Percentiles rank a stretch among this genome's conserved stretches.
Conservation (phyloP, 2,113 vertebrate species). For the Myotis davidii region DNA sequence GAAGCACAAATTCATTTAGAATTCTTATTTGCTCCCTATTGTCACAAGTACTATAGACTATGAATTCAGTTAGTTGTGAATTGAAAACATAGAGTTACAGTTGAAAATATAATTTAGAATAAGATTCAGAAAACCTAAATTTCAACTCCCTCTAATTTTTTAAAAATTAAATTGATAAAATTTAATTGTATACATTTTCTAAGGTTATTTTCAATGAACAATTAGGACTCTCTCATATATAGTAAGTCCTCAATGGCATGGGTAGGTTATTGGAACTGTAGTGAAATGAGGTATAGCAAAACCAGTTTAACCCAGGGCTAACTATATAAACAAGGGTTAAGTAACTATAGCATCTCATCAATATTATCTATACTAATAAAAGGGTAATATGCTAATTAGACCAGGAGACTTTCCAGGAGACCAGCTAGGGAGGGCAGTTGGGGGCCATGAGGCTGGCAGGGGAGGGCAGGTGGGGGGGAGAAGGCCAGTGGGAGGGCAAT, state of each 20-base stretch:
- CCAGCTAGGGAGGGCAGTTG: too few relatives aligned
- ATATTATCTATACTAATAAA: too few relatives aligned
- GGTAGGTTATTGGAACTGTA: neutral
- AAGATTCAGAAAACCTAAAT: conserved; percentile 2
- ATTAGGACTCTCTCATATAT: neutral
- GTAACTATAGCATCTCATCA: neutral
- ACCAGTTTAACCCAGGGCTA: neutral
- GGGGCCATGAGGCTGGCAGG: too few relatives aligned
- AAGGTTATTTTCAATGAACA: neutral
- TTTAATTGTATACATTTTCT: neutral
- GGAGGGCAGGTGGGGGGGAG: too few relatives aligned
- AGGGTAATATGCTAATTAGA: too few relatives aligned
- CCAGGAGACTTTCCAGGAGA: too few relatives aligned
- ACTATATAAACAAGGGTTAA: neutral
- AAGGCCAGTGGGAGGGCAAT: accelerated
- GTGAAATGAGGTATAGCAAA: neutral
- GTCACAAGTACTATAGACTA: neutral
- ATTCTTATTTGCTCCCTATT: neutral
- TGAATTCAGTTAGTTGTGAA: neutral
- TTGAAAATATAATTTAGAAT: conserved; percentile 30
- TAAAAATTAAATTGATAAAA: neutral
- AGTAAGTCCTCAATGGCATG: neutral
- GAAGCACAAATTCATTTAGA: neutral
- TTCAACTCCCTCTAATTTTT: neutral
- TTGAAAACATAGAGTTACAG: neutral